A percentile compares a stretch with the other conserved stretches of the same genome.
Conservation (phyloP, 2,888 invertebrate species). For the Antitype chi region DNA sequence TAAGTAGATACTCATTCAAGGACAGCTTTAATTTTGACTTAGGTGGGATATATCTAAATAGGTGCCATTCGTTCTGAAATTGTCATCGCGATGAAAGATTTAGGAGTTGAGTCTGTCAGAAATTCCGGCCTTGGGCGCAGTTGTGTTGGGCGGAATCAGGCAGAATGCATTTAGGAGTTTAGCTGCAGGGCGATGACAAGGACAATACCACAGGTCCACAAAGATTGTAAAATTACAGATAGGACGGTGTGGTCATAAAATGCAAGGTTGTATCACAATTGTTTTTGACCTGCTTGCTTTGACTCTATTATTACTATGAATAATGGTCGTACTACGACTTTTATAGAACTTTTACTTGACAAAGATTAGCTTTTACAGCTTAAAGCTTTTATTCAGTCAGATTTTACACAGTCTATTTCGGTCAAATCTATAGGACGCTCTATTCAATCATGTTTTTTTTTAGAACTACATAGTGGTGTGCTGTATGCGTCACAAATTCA, state of each 20-base stretch:
- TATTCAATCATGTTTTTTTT: conserved; percentile 33
- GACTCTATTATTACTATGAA: neutral
- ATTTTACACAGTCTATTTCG: conserved; percentile 9
- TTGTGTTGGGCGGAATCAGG: conserved; percentile 57
- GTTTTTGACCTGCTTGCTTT: neutral
- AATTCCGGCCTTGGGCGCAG: conserved; percentile 29
- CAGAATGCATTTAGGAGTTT: conserved; percentile 70
- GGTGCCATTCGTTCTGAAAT: neutral
- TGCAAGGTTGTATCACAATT: neutral
- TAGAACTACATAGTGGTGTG: conserved; percentile 2
- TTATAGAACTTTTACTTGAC: neutral
- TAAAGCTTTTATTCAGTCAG: neutral
- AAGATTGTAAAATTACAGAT: conserved; percentile 64
- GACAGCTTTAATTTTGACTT: neutral
- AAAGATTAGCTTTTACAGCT: conserved; percentile 6
- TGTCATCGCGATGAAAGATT: neutral
- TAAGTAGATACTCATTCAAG: neutral
- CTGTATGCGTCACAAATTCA: conserved; percentile 54
- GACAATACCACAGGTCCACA: conserved; percentile 61
- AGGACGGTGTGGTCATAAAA: neutral
- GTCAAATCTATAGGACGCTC: neutral
- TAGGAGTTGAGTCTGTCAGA: neutral
- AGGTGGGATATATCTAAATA: neutral
- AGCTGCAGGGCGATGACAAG: conserved; percentile 72
- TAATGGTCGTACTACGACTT: neutral